Evolutionary conservation across 2,797 vertebrate genomes (phyloP), one percentile per base, ranked within the genome.

Genomic region (Spinibarbus caldwelli): DNA sequence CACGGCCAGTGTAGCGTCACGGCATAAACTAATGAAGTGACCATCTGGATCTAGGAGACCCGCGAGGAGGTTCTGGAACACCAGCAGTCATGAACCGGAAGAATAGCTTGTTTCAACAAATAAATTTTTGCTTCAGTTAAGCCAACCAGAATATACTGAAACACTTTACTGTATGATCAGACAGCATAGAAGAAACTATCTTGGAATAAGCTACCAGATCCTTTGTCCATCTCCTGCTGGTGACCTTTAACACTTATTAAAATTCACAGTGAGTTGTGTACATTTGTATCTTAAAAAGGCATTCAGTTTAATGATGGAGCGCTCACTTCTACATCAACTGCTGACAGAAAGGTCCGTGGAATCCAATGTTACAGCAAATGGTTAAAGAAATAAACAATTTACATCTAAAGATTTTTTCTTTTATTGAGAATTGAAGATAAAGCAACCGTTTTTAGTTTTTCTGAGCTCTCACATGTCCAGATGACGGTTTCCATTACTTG

Each of bases 291-390:
- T 90, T 89, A 68, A 81, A 87, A 87, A 78, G 5, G 77, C 80
- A 86, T 90, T 89, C 80, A 66, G 91, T 93, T 93, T 94, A 95
- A 95, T 94, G 92, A 93, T 92, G 93, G 87, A 86, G 91, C 89
- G 89, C 90, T 92, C 93, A 93, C 92, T 93, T 92, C 83, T 54
- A 89, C 87, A 80, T 87, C 90, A 86, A 47, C 86, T 86, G 91
- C 88, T 31, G 82, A 73, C 89, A 87, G 89, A 94, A 96, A 96
- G 94, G 94, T 96, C 93, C 93, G 83, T 87, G 88, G 88, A 91
- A 93, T 94, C 89, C 89, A 87, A 85, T 85, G 86, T 91, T 92
- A 90, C 91, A 93, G 93, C 92, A 94, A 91, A 92, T 76, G 92
- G 91, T 92, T 94, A 89, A 93, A 86, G 87, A 92, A 89, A 90